Evolutionary conservation across 2,797 vertebrate genomes (phyloP).

Genomic region (Chaenodraco wilsoni): DNA sequence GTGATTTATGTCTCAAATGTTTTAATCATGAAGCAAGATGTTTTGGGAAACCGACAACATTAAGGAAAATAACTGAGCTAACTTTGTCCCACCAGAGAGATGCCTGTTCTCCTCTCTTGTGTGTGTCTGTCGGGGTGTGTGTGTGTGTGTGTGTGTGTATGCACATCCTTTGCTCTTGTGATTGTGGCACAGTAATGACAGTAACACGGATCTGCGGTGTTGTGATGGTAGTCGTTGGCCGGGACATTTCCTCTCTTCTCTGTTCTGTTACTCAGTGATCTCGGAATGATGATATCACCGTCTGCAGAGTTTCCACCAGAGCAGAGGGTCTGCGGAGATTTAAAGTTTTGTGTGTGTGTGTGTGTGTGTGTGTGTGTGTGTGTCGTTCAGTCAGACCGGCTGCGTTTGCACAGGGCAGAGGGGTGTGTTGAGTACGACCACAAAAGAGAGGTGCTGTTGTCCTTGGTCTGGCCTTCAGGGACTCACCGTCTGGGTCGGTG

Average conservation of each 20-base stretch:
- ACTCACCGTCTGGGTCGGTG: slow-evolving; percentile 65
- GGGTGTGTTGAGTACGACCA: slow-evolving; percentile 47
- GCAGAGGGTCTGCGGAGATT: slow-evolving; percentile 48
- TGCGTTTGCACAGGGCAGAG: slow-evolving; percentile 63
- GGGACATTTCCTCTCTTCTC: slow-evolving; percentile 50
- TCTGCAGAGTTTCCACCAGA: slow-evolving; percentile 66
- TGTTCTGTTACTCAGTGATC: slow-evolving; percentile 52
- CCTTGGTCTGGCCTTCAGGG: slow-evolving; percentile 55
- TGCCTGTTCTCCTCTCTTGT: slow-evolving; percentile 5
- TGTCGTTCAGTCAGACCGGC: slow-evolving; percentile 30
- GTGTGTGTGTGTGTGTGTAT: not conserved
- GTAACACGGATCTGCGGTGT: slow-evolving; percentile 15
- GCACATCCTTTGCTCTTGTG: not conserved
- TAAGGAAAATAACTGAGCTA: slow-evolving; percentile 3
- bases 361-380: slow-evolving; percentile 50
- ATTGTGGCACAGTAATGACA: slow-evolving; percentile 33
- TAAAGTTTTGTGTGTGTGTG: slow-evolving; percentile 34
- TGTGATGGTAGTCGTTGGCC: slow-evolving; percentile 46
- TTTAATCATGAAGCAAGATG: slow-evolving; percentile 30
- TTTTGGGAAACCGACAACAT: slow-evolving; percentile 2
- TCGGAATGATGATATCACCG: slow-evolving; percentile 69
- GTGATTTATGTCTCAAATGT: not conserved
- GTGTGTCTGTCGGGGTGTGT: not conserved
- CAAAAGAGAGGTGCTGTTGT: slow-evolving; percentile 65
- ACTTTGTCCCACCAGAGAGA: not conserved